phyloP scores from a whole-genome alignment of 2,113 vertebrate species.

The Agelaius phoeniceus region DNA sequence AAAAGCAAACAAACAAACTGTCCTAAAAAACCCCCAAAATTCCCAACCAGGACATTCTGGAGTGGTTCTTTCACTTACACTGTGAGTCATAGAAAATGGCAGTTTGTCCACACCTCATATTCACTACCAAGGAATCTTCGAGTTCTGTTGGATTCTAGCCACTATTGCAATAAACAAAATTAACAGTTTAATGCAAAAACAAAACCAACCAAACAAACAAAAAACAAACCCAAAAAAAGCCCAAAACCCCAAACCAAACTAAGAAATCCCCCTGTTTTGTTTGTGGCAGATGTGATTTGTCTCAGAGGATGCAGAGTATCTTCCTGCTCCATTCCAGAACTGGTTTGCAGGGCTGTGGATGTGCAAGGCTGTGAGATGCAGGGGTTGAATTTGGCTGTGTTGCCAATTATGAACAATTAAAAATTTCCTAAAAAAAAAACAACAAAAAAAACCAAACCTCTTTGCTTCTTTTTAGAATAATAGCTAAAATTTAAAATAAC shows the following conservation, averaged over 20 bases:
- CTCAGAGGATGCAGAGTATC: neutral
- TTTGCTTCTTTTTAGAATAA: neutral
- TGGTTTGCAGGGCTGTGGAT: neutral
- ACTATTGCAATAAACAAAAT: neutral
- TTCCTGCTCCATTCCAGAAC: neutral
- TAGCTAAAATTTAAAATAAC: neutral
- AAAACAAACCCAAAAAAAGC: neutral
- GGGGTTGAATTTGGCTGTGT: neutral
- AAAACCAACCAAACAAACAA: neutral
- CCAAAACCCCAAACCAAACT: neutral
- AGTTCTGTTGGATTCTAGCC: neutral
- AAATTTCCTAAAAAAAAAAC: neutral
- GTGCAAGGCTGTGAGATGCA: neutral
- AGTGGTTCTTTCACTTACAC: neutral
- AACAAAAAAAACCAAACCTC: too few relatives aligned
- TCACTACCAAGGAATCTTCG: neutral
- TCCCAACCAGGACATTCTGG: neutral
- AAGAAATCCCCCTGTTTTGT: neutral
- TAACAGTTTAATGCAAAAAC: neutral
- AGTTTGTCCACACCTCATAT: neutral
- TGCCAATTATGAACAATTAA: neutral
- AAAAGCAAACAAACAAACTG: neutral
- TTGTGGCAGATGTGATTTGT: neutral
- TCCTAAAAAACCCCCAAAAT: fast-evolving
- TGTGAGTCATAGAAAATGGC: neutral